Evolutionary conservation across 1,140 invertebrate species (phyloP).

Genomic region (Drosophila sucinea): DNA sequence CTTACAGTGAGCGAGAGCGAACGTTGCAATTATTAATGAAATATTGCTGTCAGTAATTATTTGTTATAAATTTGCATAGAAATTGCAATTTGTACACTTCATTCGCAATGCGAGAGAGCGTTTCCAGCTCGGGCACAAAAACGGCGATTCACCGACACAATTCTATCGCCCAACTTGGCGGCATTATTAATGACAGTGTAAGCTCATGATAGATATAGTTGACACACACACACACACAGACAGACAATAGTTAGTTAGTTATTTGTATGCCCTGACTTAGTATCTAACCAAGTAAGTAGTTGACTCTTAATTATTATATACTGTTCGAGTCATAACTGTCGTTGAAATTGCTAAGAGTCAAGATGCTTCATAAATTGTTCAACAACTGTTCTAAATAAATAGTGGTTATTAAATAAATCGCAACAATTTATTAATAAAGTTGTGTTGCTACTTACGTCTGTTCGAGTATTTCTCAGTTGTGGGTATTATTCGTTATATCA

Average conservation of each 20-base stretch:
- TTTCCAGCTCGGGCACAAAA: not conserved
- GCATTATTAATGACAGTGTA: conserved; percentile 78
- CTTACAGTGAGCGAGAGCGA: conserved; percentile 21
- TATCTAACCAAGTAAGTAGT: conserved; percentile 38
- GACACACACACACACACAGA: conserved; percentile 53
- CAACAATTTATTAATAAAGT: conserved; percentile 20
- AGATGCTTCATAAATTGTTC: conserved; percentile 27
- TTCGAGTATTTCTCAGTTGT: no score
- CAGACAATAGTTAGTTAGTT: conserved; percentile 52
- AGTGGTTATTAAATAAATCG: conserved; percentile 15
- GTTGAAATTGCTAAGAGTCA: conserved; percentile 23
- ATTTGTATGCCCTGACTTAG: conserved; percentile 38
- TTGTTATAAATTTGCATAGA: conserved; percentile 82
- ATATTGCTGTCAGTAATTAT: conserved; percentile 82
- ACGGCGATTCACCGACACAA: conserved; percentile 26
- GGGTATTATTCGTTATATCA: no score
- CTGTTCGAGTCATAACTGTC: conserved; percentile 44
- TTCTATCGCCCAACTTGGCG: conserved; percentile 53
- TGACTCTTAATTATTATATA: conserved; percentile 41
- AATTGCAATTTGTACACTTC: conserved; percentile 80
- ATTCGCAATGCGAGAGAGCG: conserved; percentile 29
- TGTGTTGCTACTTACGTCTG: conserved; percentile 8
- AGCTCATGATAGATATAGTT: conserved; percentile 76
- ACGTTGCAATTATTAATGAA: conserved; percentile 78
- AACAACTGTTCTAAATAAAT: conserved; percentile 24